These are phyloP conservation scores for Unio pictorum DNA, from an alignment of 2,888 invertebrate species.

Conservation along the genomic window DNA sequence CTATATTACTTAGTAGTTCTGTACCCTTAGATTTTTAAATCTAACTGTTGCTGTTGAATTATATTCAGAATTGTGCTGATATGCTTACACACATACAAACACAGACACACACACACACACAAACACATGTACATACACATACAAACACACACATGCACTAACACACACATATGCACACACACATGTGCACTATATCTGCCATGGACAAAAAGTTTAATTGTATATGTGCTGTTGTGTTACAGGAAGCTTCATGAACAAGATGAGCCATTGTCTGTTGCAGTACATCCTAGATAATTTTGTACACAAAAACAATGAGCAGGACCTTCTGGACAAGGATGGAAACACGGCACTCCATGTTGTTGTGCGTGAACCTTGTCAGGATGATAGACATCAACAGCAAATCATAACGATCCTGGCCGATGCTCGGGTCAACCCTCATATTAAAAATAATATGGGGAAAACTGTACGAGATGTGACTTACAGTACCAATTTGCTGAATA, in stretches of 20 bases:
- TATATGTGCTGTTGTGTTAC: not conserved
- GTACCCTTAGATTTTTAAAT: too few species aligned
- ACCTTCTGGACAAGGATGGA: conserved; percentile 37
- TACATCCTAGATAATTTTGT: conserved; percentile 23
- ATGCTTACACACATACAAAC: too few species aligned
- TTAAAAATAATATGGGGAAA: conserved; percentile 28
- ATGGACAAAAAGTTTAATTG: not conserved
- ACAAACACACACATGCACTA: too few species aligned
- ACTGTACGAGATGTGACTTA: conserved; percentile 7
- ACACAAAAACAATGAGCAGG: conserved; percentile 19
- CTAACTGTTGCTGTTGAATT: too few species aligned
- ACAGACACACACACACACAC: too few species aligned
- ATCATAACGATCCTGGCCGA: conserved; percentile 31
- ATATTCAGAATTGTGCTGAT: too few species aligned
- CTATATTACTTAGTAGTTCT: too few species aligned
- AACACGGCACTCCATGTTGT: conserved; percentile 48
- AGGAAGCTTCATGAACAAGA: not conserved
- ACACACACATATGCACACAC: too few species aligned
- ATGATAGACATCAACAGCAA: conserved; percentile 2
- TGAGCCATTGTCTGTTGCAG: conserved; percentile 13
- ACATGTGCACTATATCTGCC: too few species aligned
- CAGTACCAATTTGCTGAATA: too few species aligned
- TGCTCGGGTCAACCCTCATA: conserved; percentile 26
- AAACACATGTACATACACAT: too few species aligned
- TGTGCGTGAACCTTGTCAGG: conserved; percentile 7